Evolutionary conservation across 2,113 vertebrate genomes (phyloP), one percentile per base, ranked within the genome.

Genomic region (Pionites leucogaster): DNA sequence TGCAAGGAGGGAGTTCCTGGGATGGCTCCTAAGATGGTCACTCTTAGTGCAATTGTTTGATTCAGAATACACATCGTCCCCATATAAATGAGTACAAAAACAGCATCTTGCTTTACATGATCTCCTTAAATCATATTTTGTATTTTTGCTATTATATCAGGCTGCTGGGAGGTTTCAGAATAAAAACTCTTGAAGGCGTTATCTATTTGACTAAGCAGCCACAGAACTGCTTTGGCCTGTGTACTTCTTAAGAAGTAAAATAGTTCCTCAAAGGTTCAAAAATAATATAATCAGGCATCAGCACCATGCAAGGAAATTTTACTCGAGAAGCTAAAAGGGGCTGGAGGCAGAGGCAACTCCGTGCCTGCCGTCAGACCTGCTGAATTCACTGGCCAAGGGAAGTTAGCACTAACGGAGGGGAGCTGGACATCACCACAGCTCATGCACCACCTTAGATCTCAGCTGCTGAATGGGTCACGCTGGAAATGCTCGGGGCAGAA

Each of bases 321-420:
- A 49, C 5, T 5, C 8, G 46, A 76, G 37, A 12, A 82, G 49
- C 37, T 39, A 25, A 75, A 37, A 46, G 17, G 71, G 50, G 27
- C 23, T 25, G 27, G 41, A 67, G 60, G 68, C 31, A 65, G 68
- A 17, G 49, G 11, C 0, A 0, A 13, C 7, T 16, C 46, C 49
- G 60, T 9, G 25, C 62, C n/a, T 28, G 37, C 37, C 10, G 0
- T 39, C 77, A 65, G 42, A 35, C 11, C 55, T 31, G 47, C 37
- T 19, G 72, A 44, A 8, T 17, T 24, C 82, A 12, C 41, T 23
- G 33, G 20, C 10, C 37, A 22, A 46, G 52, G 59, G 65, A 41
- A 23, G 23, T 4, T 9, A 8, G 53, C 28, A 6, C 3, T 33
- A 11, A 39, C 23, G 25, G 37, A 67, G 27, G 39, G 12, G 11